These are phyloP conservation scores for Capitulum mitella DNA, from an alignment of 2,888 invertebrate genomes.

Conservation along the genomic window DNA sequence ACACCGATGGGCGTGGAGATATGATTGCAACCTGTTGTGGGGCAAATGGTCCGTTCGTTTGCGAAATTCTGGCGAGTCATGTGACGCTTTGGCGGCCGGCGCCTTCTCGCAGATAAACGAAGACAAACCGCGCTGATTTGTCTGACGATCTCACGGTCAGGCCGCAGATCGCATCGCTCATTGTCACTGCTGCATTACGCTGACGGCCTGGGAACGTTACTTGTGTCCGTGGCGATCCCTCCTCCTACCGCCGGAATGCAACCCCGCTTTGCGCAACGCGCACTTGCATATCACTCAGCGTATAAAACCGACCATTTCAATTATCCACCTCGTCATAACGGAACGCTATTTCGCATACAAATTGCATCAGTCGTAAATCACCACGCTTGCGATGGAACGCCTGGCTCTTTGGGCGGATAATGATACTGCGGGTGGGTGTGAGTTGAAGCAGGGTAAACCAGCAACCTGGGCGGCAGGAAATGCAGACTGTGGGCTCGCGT, in stretches of 20 bases:
- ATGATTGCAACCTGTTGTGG: slow-evolving; percentile 2
- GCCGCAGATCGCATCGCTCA: background rate
- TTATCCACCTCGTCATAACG: background rate
- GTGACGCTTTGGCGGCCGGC: background rate
- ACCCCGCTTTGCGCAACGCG: background rate
- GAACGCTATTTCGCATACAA: background rate
- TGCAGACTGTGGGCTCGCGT: background rate
- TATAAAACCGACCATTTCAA: background rate
- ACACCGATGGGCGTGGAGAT: background rate
- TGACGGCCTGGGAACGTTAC: background rate
- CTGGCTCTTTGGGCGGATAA: background rate
- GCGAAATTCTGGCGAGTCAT: background rate
- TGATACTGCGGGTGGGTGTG: background rate
- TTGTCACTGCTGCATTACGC: background rate
- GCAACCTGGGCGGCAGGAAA: too few species aligned
- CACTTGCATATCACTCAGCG: background rate
- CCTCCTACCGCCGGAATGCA: background rate
- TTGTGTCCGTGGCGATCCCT: background rate
- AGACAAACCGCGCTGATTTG: slow-evolving; percentile 9
- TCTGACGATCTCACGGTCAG: background rate
- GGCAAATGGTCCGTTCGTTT: background rate
- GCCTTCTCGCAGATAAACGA: background rate
- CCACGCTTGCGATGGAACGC: background rate
- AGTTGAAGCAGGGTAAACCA: background rate
- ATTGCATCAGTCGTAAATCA: slow-evolving; percentile 4